Evolutionary conservation across 2,888 invertebrate species (phyloP), one percentile per base, ranked within the genome.

Genomic region (Tetramorium bicarinatum): DNA sequence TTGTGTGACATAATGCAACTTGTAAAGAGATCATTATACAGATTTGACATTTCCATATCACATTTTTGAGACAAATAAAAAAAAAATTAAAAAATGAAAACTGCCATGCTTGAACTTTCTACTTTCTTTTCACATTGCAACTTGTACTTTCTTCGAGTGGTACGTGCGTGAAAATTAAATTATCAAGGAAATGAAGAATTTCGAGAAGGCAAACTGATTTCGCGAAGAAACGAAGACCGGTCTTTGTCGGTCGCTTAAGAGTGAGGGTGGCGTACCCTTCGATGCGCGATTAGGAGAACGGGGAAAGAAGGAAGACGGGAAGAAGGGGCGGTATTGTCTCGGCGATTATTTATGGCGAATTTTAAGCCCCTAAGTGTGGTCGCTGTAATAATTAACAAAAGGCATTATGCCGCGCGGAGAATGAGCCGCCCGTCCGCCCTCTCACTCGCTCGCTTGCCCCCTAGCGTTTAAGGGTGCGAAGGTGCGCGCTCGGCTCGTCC

Each of bases 321-420:
- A 47, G 38, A 34, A 62, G 54, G 79, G 87, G 64, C 77, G 87
- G 87, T 89, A 92, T 92, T 91, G 92, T 92, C 91, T 89, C 87
- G 61, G 81, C 85, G 89, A 92, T 92, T 92, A 92, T 92, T 92
- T 92, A 92, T 89, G 91, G 89, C 84, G 83, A 90, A 92, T 92
- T 92, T 92, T 92, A 92, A 92, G 92, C 92, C 92, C 91, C 91
- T 88, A 90, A 92, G 90, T 89, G 91, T 91, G 91, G 91, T 87
- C 88, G 90, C 87, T 86, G 91, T 91, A 91, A 92, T 92, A 92
- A 92, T 92, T 92, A 92, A 92, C 92, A 92, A 92, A 92, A 92
- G 91, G 92, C 92, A 92, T 92, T 92, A 92, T 91, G 85, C 85
- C 87, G 72, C 77, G 82, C 71, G 90, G 84, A 84, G 87, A 89